Conservation (phyloP, 2,888 invertebrate genomes). For the Nemotelus nigrinus region DNA sequence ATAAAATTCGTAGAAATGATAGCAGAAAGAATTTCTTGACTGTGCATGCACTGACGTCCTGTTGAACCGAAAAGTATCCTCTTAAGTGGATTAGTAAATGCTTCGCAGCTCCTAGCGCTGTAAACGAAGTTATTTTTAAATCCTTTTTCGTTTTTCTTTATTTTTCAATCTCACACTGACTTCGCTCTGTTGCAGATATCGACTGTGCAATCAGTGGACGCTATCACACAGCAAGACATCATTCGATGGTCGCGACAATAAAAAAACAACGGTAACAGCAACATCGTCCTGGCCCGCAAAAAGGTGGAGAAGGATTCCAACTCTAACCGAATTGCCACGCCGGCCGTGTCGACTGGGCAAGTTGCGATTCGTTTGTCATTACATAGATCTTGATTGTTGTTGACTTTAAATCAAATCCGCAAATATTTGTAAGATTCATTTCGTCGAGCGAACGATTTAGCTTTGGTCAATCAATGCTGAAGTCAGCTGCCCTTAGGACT, state of each 20-base stretch:
- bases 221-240: neutral
- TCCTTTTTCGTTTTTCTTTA: neutral
- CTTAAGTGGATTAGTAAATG: no score
- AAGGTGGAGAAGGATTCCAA: neutral
- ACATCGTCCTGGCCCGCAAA: no score
- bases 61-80: no score
- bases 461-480: conserved; percentile 31
- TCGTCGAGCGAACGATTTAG: conserved; percentile 12
- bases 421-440: conserved; percentile 40
- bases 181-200: neutral
- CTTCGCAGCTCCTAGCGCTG: neutral
- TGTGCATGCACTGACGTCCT: no score
- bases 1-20: no score
- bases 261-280: neutral
- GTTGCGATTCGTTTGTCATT: conserved; percentile 9
- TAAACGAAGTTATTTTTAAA: neutral
- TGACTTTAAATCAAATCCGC: conserved; percentile 41
- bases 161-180: neutral
- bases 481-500: conserved; percentile 1
- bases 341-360: neutral
- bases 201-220: neutral
- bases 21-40: no score
- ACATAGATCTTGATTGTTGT: conserved; percentile 33
- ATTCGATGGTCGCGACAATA: neutral
- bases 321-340: neutral